phyloP scores from a whole-genome alignment of 1,140 invertebrate species.

The Zaprionus africanus region DNA sequence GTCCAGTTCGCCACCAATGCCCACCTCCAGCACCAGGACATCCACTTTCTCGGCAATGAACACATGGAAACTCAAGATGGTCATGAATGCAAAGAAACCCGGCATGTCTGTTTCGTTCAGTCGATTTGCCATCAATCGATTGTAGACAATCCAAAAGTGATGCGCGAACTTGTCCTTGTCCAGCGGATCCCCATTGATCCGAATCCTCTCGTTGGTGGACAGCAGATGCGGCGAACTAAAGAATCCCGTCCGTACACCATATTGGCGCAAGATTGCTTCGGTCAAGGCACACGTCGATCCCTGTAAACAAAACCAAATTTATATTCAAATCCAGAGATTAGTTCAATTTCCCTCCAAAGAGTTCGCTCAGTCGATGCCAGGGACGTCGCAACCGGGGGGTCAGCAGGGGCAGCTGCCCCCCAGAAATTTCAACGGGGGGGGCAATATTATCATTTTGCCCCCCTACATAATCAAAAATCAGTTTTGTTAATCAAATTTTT shows the following conservation, averaged over 20 bases:
- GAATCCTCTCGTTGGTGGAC: slow-evolving; percentile 95
- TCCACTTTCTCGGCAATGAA: slow-evolving; percentile 95
- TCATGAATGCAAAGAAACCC: slow-evolving; percentile 97
- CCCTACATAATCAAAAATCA: no score
- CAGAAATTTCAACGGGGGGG: no score
- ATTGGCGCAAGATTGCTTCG: slow-evolving; percentile 94
- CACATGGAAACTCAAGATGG: slow-evolving; percentile 95
- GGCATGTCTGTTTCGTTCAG: slow-evolving; percentile 92
- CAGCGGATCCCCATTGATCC: slow-evolving; percentile 93
- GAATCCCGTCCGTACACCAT: slow-evolving; percentile 96
- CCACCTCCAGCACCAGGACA: slow-evolving; percentile 97
- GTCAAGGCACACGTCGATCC: slow-evolving; percentile 97
- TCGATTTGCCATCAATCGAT: slow-evolving; percentile 86
- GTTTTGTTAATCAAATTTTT: no score
- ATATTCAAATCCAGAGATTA: neutral
- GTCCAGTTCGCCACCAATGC: slow-evolving; percentile 98
- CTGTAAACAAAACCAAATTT: slow-evolving; percentile 65
- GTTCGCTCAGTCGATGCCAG: neutral
- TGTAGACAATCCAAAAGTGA: slow-evolving; percentile 94
- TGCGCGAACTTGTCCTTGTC: slow-evolving; percentile 89
- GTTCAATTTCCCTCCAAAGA: neutral
- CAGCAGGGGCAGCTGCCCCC: no score
- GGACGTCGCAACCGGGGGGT: no score
- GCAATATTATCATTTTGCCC: no score
- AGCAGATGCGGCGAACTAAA: slow-evolving; percentile 98